phyloP scores from a whole-genome alignment of 2,113 vertebrate species.

The Corynorhinus townsendii region DNA sequence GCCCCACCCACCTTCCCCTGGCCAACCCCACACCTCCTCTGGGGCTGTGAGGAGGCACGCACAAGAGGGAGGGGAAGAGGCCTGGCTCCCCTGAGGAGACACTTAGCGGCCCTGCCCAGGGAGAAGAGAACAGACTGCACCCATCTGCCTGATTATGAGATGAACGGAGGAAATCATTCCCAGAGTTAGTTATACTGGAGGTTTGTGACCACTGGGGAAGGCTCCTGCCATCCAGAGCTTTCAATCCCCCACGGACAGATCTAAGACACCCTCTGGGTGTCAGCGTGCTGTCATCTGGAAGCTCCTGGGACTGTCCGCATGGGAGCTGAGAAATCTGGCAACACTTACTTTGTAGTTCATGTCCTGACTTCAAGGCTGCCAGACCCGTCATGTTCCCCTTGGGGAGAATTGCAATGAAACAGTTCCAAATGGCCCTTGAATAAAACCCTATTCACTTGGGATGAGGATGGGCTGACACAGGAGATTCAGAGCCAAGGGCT shows the following conservation, averaged over 20 bases:
- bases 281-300: background rate
- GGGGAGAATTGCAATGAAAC: background rate
- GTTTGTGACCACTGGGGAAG: background rate
- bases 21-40: background rate
- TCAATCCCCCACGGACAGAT: background rate
- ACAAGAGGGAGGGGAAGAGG: background rate
- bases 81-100: background rate
- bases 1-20: background rate
- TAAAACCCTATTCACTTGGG: background rate
- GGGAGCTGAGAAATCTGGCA: background rate
- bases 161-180: background rate
- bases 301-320: background rate
- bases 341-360: background rate
- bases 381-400: background rate
- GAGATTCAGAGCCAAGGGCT: background rate
- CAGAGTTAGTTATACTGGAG: background rate
- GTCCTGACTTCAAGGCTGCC: background rate
- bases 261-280: background rate
- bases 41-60: background rate
- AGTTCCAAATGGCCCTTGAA: conserved; percentile 28
- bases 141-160: conserved; percentile 54
- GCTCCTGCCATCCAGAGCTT: background rate
- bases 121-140: background rate
- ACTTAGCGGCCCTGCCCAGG: background rate
- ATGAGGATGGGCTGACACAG: background rate